Conservation (phyloP, 2,113 vertebrate species). For the Gymnobelideus leadbeateri region DNA sequence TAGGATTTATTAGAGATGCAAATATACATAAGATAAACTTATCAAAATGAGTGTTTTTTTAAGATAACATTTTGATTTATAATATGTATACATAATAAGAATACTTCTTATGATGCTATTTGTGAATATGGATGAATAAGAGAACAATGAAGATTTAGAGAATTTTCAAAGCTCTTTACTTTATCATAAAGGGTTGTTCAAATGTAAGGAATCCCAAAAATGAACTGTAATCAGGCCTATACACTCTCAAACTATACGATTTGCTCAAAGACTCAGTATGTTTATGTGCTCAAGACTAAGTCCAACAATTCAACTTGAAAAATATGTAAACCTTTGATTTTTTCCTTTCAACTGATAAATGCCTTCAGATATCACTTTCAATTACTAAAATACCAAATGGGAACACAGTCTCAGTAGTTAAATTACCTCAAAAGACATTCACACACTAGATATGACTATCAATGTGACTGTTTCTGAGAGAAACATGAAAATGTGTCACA, state of each 20-base stretch:
- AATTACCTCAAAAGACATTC: conserved; percentile 31
- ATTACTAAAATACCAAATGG: conserved; percentile 39
- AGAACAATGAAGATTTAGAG: background rate
- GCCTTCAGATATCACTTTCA: conserved; percentile 20
- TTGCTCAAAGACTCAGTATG: conserved; percentile 17
- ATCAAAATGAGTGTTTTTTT: background rate
- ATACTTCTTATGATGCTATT: background rate
- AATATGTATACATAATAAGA: conserved; percentile 17
- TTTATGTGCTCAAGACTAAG: background rate
- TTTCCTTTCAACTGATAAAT: conserved; percentile 16
- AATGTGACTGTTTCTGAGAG: conserved; percentile 25
- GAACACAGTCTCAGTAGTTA: conserved; percentile 40
- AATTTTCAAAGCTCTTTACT: background rate
- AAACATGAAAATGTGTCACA: conserved; percentile 25
- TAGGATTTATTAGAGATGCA: conserved; percentile 39
- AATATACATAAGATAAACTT: conserved; percentile 36
- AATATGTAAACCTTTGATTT: conserved; percentile 15
- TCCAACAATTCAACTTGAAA: conserved; percentile 23
- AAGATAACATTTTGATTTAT: background rate
- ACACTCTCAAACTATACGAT: conserved; percentile 49
- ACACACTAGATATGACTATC: conserved; percentile 32
- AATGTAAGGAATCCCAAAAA: conserved; percentile 33
- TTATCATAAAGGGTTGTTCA: conserved; percentile 8
- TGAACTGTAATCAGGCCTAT: conserved; percentile 13
- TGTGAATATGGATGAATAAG: background rate